Evolutionary conservation across 1,140 invertebrate genomes (phyloP).

Genomic region (Drosophila leontia): DNA sequence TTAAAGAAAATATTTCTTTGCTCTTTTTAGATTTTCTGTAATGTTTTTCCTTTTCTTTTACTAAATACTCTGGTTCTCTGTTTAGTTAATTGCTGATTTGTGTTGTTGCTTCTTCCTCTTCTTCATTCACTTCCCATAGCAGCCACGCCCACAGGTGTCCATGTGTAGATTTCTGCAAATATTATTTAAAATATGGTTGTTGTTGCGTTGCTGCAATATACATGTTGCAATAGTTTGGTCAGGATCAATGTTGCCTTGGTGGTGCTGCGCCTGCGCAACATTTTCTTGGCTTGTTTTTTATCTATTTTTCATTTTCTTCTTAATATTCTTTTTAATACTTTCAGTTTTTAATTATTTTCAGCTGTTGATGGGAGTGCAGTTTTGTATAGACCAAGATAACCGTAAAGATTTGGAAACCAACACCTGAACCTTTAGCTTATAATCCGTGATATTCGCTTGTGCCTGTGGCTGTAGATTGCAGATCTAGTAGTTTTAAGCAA

Average conservation of each 20-base stretch:
- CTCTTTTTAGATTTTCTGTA: background rate
- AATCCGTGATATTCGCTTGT: slow-evolving; percentile 47
- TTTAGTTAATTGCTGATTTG: slow-evolving; percentile 23
- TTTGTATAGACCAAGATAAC: slow-evolving; percentile 53
- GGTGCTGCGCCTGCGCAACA: slow-evolving; percentile 80
- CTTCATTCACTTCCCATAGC: slow-evolving; percentile 55
- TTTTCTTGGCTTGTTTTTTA: slow-evolving; percentile 26
- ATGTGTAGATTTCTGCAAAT: slow-evolving; percentile 77
- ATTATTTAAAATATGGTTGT: slow-evolving; percentile 56
- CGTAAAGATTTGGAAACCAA: slow-evolving; percentile 62
- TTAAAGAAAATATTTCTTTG: background rate
- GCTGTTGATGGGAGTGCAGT: slow-evolving; percentile 33
- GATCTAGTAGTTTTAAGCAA: slow-evolving; percentile 43
- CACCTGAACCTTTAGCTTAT: slow-evolving; percentile 64
- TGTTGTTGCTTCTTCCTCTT: slow-evolving; percentile 15
- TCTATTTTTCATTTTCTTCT: background rate
- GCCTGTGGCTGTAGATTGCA: slow-evolving; percentile 52
- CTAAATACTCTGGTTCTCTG: background rate
- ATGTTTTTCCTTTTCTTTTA: background rate
- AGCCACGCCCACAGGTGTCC: slow-evolving; percentile 79
- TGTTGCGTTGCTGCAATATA: slow-evolving; percentile 40
- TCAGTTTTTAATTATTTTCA: slow-evolving; percentile 22
- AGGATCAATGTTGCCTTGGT: slow-evolving; percentile 36
- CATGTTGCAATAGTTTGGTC: slow-evolving; percentile 23
- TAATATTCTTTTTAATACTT: background rate